phyloP scores from a whole-genome alignment of 2,113 vertebrate species.

The Gambusia holbrooki region DNA sequence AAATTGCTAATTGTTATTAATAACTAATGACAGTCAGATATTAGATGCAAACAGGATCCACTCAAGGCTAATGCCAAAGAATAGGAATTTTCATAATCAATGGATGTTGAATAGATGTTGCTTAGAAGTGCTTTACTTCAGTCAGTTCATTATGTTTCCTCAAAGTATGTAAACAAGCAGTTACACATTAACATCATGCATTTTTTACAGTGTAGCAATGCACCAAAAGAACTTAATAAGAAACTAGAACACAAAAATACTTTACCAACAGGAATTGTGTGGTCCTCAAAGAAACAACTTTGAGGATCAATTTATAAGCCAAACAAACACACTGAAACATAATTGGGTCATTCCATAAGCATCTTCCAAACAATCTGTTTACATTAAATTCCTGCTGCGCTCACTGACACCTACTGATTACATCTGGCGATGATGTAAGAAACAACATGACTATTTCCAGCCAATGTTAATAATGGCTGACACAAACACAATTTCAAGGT shows the following conservation, averaged over 20 bases:
- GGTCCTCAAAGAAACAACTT: constrained; percentile 32
- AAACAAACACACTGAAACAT: neutral
- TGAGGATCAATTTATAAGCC: neutral
- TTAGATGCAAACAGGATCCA: neutral
- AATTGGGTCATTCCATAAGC: too few relatives aligned
- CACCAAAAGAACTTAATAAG: neutral
- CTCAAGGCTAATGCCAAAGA: neutral
- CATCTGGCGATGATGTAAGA: neutral
- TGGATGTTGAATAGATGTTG: neutral
- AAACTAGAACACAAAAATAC: neutral
- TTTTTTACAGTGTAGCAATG: neutral
- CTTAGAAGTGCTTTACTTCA: constrained; percentile 6
- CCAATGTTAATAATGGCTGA: neutral
- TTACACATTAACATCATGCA: neutral
- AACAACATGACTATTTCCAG: neutral
- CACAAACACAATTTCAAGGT: neutral
- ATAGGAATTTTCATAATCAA: neutral
- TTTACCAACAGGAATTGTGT: constrained; percentile 46
- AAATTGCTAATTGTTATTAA: neutral
- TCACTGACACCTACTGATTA: neutral
- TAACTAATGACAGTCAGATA: neutral
- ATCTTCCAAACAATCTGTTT: too few relatives aligned
- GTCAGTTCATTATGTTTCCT: neutral
- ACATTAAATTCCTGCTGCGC: constrained; percentile 19
- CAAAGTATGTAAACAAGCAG: constrained; percentile 1